Evolutionary conservation across 2,113 vertebrate species (phyloP).

Genomic region (Lipophrys pholis): DNA sequence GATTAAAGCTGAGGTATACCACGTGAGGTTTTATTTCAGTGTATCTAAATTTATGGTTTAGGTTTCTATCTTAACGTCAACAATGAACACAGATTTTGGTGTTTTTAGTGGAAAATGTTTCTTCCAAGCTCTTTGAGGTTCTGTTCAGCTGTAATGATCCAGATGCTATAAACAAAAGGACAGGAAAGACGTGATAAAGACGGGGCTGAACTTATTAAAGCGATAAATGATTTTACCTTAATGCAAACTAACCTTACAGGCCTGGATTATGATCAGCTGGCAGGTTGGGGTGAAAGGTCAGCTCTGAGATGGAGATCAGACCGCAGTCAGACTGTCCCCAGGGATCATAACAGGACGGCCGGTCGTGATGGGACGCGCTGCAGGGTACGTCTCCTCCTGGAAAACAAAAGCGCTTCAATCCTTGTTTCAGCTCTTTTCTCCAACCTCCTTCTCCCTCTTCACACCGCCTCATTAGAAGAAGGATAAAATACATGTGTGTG

Average conservation of each 20-base stretch:
- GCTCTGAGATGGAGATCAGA: constrained; percentile 28
- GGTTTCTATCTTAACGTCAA: background rate
- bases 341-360: constrained; percentile 27
- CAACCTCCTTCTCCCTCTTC: constrained; percentile 5
- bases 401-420: constrained; percentile 52
- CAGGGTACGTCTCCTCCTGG: constrained; percentile 46
- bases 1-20: background rate
- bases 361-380: constrained; percentile 12
- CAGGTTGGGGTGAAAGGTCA: constrained; percentile 33
- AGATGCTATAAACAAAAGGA: constrained; percentile 23
- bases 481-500: constrained; percentile 52
- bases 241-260: constrained; percentile 16
- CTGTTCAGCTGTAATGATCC: constrained; percentile 22
- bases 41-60: background rate
- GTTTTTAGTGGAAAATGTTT: constrained; percentile 3
- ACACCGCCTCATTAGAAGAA: constrained; percentile 46
- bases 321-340: constrained; percentile 18
- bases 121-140: background rate
- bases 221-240: background rate
- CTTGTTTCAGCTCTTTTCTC: constrained; percentile 24
- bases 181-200: constrained; percentile 12
- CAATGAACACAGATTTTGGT: constrained; percentile 7
- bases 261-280: constrained; percentile 33
- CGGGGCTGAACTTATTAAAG: background rate
- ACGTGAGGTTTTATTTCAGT: constrained; percentile 44